A percentile compares a stretch with the other conserved stretches of the same genome.
Conservation (phyloP, 2,113 vertebrate species). For the Prinia subflava region DNA sequence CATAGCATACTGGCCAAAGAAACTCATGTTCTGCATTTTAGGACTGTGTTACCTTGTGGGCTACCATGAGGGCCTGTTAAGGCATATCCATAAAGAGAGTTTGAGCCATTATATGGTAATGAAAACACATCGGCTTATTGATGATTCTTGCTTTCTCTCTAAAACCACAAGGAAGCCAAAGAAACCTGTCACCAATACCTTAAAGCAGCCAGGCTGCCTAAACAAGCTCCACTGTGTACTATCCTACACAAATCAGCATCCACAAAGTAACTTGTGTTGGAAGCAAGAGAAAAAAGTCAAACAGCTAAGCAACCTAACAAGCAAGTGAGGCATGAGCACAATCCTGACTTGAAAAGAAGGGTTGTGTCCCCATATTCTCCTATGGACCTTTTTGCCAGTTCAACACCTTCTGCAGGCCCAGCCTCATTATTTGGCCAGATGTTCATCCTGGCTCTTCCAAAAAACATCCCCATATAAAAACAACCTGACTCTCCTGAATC, state of each 20-base stretch:
- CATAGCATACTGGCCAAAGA: neutral
- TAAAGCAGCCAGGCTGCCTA: neutral
- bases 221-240: neutral
- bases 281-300: neutral
- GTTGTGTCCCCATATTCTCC: neutral
- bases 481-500: neutral
- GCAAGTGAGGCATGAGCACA: neutral
- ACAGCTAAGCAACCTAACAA: neutral
- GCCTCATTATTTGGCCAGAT: neutral
- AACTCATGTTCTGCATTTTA: neutral
- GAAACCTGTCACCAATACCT: neutral
- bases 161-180: neutral
- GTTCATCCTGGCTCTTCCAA: neutral
- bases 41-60: neutral
- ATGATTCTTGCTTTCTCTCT: neutral
- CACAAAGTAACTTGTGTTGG: neutral
- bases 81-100: neutral
- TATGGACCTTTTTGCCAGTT: neutral
- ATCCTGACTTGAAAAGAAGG: neutral
- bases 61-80: neutral
- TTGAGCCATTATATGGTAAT: neutral
- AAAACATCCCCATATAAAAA: neutral
- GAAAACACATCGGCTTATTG: neutral
- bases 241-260: neutral
- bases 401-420: neutral